These are phyloP conservation scores for Hirtodrosophila trivittata DNA, from an alignment of 2,888 invertebrate species.

Conservation along the genomic window DNA sequence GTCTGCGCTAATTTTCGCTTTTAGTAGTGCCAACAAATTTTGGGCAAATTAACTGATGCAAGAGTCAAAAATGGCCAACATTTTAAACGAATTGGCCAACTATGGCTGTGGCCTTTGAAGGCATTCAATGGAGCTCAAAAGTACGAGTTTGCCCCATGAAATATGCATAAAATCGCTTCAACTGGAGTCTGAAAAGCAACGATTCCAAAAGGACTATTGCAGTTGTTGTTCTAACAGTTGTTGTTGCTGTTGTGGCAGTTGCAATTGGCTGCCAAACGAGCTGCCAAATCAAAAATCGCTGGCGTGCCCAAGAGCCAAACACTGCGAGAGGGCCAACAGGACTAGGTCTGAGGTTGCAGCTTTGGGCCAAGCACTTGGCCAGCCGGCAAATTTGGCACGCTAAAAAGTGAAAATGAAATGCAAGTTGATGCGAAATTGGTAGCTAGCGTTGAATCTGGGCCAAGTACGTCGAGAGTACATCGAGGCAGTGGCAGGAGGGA, in stretches of 20 bases:
- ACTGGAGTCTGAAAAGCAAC: slow-evolving; percentile 1
- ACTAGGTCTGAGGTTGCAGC: no score
- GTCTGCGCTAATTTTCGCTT: slow-evolving; percentile 17
- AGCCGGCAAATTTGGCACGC: slow-evolving; percentile 12
- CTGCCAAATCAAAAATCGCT: slow-evolving; percentile 64
- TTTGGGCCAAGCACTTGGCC: slow-evolving; percentile 22
- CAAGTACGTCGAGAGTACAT: background rate
- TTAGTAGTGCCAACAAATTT: slow-evolving; percentile 8
- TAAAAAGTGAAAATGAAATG: slow-evolving; percentile 21
- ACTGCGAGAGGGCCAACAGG: no score
- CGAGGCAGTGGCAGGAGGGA: background rate
- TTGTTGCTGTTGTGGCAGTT: slow-evolving; percentile 10
- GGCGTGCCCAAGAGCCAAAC: slow-evolving; percentile 54
- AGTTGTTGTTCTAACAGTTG: background rate
- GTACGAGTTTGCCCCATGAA: slow-evolving; percentile 39
- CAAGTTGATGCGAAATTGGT: slow-evolving; percentile 9
- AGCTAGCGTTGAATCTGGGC: background rate
- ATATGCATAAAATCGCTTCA: slow-evolving; percentile 62
- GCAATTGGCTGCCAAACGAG: slow-evolving; percentile 54
- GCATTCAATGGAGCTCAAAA: slow-evolving; percentile 16
- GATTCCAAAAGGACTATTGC: slow-evolving; percentile 1
- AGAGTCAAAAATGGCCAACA: slow-evolving; percentile 17
- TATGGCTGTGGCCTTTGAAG: background rate
- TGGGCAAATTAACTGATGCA: slow-evolving; percentile 25
- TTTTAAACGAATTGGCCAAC: slow-evolving; percentile 14